Base-by-base conservation (phyloP, 2,797 vertebrate genomes). In the Mus spretus region DNA sequence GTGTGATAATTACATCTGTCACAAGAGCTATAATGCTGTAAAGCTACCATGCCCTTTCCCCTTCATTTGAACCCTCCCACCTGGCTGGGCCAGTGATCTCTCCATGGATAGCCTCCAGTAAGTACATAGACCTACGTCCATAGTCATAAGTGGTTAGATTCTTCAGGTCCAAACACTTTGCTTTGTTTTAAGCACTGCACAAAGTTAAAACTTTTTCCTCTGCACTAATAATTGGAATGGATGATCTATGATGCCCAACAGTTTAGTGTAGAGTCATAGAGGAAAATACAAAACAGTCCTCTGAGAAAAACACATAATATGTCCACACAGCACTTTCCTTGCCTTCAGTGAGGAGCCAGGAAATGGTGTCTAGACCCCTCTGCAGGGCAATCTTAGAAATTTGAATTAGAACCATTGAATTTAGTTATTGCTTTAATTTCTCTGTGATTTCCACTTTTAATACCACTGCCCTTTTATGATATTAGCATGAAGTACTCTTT, bases 361-460 rank as follows among this genome's bases (percentile, higher is more conserved):
- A 97, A 96, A 90, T 93, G 91, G 91, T 92, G 80, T 79, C 53
- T 65, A 70, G 65, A 96, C 96, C 72, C 55, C 98, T 96, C 97
- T 93, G 79, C 61, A 96, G 95, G 89, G 91, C 84, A 94, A 82
- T 97, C 57, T 80, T 67, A 86, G 57, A 95, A 96, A 96, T 97
- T 86, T 96, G 96, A 96, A 97, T 97, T 85, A 96, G 93, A 96
- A 98, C 81, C 90, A 96, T 97, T 97, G 97, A 92, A 97, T 96
- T 98, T 97, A 98, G 67, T 98, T 98, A 98, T 98, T 97, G 85
- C 90, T 98, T 97, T 98, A 98, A 98, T 98, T 98, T 97, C 95
- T 89, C 74, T 93, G 95, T 96, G 94, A 95, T 96, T 97, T 97
- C 94, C 92, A 97, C 74, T 97, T 97, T 96, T 97, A 98, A 97